Evolutionary conservation across 2,797 vertebrate species (phyloP), one percentile per base, ranked within the genome.

Genomic region (Cheirogaleus major): DNA sequence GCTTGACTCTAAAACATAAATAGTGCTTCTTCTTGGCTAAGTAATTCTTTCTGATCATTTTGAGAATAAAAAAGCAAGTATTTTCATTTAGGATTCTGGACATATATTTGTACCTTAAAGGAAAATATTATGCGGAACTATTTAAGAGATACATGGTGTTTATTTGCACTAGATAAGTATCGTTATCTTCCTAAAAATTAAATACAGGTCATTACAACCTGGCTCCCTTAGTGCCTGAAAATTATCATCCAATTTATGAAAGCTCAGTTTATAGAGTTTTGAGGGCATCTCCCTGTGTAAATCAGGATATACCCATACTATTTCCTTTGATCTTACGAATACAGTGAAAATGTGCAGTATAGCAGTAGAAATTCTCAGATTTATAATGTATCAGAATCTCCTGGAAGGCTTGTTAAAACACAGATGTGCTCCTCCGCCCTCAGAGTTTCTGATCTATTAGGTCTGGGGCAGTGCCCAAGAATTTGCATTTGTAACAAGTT

Each of bases 1-100:
- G 96, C 93, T 95, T 91, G 63, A 95, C 85, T 96, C 86, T 94
- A 92, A 96, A 97, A 93, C 96, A 97, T 97, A 97, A 95, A 97
- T 96, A 97, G 91, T 89, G 79, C 95, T 95, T 97, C 94, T 97
- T 30, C 23, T 96, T 91, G 91, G 82, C 82, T 91, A 96, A 96
- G 94, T 95, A 73, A 84, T 94, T 97, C 79, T 95, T 96, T 93
- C 59, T 95, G 86, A 91, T 95, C 63, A 86, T 86, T 93, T 73
- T 69, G 59, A 94, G 67, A 87, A 89, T 91, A 61, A 94, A 81
- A 82, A 94, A 76, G 73, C 82, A 86, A 55, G 76, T 80, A 59
- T 95, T 96, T 92, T 94, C 65, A 85, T 81, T 91, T 85, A 55
- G 75, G 6, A 70, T 94, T 91, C 59, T 92, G 48, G 70, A 83